Conservation (phyloP, 2,113 vertebrate species). For the Rousettus leschenaultii region DNA sequence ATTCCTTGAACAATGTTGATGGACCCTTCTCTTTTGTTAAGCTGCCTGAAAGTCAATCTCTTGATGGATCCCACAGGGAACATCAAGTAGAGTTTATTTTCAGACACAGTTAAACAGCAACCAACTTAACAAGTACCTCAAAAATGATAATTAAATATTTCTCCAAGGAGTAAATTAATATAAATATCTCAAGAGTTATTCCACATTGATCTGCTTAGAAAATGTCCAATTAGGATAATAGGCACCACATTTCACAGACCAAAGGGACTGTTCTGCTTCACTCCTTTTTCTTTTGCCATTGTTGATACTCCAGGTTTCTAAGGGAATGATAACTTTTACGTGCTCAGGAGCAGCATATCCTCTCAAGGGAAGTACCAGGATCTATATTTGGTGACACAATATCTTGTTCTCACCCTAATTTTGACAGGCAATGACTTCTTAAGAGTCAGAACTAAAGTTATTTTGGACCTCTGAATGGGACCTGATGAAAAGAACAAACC, state of each 20-base stretch:
- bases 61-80: slow-evolving; percentile 75
- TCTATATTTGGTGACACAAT: not conserved
- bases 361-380: not conserved
- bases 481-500: not conserved
- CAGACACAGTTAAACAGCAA: slow-evolving; percentile 77
- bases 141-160: slow-evolving; percentile 67
- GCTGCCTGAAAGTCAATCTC: slow-evolving; percentile 75
- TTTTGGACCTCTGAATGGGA: not conserved
- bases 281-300: not conserved
- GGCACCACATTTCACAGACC: slow-evolving; percentile 36
- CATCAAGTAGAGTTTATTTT: slow-evolving; percentile 80
- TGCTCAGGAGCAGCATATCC: not conserved
- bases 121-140: slow-evolving; percentile 70
- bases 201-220: slow-evolving; percentile 49
- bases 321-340: not conserved
- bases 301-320: not conserved
- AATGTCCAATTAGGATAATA: slow-evolving; percentile 41
- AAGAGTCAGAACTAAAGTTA: not conserved
- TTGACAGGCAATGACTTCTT: not conserved
- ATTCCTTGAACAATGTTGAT: slow-evolving; percentile 67
- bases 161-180: slow-evolving; percentile 63
- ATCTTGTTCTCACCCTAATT: not conserved
- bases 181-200: slow-evolving; percentile 60
- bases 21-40: slow-evolving; percentile 81
- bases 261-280: not conserved